Base-by-base conservation (phyloP, 2,797 vertebrate species). In the Molothrus ater region DNA sequence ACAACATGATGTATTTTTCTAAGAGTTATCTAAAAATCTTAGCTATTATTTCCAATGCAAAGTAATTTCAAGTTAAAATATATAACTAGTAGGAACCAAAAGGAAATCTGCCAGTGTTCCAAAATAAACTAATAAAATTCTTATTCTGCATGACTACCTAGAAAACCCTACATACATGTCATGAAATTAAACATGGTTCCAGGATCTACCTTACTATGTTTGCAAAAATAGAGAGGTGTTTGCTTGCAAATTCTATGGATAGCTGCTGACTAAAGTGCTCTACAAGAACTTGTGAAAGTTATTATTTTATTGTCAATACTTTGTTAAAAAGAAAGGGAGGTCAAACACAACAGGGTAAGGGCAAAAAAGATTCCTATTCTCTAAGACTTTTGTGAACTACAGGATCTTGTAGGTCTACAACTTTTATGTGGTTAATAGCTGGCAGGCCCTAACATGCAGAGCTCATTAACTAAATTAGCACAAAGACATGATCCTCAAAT, bases 61-160 rank as follows among this genome's bases (percentile, higher is more conserved):
- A 73, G 11, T 57, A 82, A 73, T 91, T 92, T 82, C n/a, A 76
- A 87, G 24, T 42, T 86, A 79, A 88, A 93, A 70, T 69, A 53
- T 43, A 2, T 64, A 48, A 25, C 47, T 63, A 65, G 7, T 45
- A 76, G 60, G n/a, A 73, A 53, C 24, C 64, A 60, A 92, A 87
- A 90, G 17, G 24, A 80, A 71, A 24, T 34, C 17, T 80, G 43
- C 1, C 43, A 45, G 10, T 53, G 8, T 64, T 73, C 34, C 81
- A 70, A 76, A 95, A 69, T 16, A 28, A 78, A 69, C 11, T 80
- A 75, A 64, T 26, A 43, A 56, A 79, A 31, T 68, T 95, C 70
- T 63, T 63, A 70, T 70, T 73, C 64, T 76, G 18, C 31, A 57
- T 75, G 59, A 51, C n/a, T 86, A 50, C 17, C 24, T 83, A 45